A percentile compares a stretch with the other conserved stretches of the same genome.
Evolutionary conservation across 1,140 invertebrate genomes (phyloP).

Genomic region (Papilio polytes): DNA sequence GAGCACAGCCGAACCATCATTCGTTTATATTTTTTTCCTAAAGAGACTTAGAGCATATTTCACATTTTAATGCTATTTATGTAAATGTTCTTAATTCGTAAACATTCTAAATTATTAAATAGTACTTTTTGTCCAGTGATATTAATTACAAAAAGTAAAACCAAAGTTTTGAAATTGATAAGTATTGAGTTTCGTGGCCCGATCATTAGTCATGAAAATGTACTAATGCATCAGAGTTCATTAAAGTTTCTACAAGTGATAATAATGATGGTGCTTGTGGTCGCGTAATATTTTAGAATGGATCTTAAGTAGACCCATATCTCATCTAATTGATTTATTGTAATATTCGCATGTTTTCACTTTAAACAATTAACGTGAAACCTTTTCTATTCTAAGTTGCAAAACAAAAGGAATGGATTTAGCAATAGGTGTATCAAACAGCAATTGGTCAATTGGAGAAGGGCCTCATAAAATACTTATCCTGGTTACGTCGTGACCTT

Average conservation of each 20-base stretch:
- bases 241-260: conserved; percentile 42
- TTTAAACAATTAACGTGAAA: too few relatives aligned
- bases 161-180: background rate
- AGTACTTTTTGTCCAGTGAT: background rate
- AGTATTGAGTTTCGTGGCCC: conserved; percentile 42
- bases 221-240: conserved; percentile 50
- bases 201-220: conserved; percentile 43
- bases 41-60: background rate
- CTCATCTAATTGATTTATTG: background rate
- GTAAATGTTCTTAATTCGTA: background rate
- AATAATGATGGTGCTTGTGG: conserved; percentile 23
- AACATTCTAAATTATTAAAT: background rate
- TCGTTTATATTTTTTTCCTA: background rate
- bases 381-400: background rate
- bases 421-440: background rate
- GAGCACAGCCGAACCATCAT: background rate
- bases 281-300: conserved; percentile 13
- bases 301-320: background rate
- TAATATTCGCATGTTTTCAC: too few relatives aligned
- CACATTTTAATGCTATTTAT: background rate
- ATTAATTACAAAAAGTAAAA: background rate
- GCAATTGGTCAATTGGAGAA: conserved; percentile 18
- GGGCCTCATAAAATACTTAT: conserved; percentile 15
- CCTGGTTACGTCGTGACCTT: conserved; percentile 13
- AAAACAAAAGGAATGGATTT: background rate